Evolutionary conservation across 2,797 vertebrate genomes (phyloP), one percentile per base, ranked within the genome.

Genomic region (Bradypus variegatus): DNA sequence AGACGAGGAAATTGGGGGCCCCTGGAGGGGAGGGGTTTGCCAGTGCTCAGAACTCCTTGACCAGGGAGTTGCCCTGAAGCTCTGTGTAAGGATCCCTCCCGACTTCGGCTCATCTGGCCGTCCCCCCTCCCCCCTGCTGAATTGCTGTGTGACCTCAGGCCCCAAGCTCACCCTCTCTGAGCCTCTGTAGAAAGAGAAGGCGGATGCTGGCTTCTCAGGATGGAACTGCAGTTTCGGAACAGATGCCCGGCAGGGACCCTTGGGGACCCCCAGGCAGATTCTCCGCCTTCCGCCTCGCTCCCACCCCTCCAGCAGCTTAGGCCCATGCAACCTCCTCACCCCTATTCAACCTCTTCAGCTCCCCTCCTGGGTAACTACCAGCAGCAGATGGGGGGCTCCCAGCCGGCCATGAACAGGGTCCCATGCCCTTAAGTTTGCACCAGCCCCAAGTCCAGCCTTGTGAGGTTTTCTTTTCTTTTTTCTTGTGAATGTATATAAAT

Each of bases 321-420:
- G 19, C 67, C 33, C 15, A n/a, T 1, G 8, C 50, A 11, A 50
- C 50, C 50, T 50, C 50, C 50, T 50, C 41, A 45, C 41, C 41
- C 41, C 41, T 45, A 14, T 6, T 9, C 50, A 11, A 50, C 50
- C 50, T 50, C 50, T 14, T 50, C 12, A 1, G 18, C 31, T 18
- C 72, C 18, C 21, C 13, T 36, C 50, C 48, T 10, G 0, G 23
- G 31, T 33, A 9, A 19, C 21, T n/a, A 18, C 11, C 15, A 15
- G n/a, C 3, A 15, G 13, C 53, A 25, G 23, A 36, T 1, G 1
- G 62, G 8, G 9, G 9, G 33, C 36, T 50, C 76, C 27, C 2
- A 0, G 5, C 33, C 8, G 45, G 19, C 73, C 19, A 4, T 25
- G n/a, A 15, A 1, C 9, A 1, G 29, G 1, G 14, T 23, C 6